phyloP scores from a whole-genome alignment of 2,113 vertebrate genomes.

The Tringa solitaria region DNA sequence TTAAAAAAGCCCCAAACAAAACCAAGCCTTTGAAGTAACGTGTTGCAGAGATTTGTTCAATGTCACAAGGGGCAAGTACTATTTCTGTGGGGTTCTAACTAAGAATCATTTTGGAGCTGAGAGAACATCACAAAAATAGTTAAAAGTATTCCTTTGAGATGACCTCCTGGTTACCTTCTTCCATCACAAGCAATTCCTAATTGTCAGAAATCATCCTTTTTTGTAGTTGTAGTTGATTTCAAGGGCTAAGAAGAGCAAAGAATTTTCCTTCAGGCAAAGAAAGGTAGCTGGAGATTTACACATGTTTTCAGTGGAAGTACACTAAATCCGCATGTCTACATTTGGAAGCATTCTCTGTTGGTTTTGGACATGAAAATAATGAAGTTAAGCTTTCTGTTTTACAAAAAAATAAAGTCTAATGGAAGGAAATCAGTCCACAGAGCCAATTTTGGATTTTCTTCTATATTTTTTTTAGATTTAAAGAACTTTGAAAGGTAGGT shows the following conservation, averaged over 20 bases:
- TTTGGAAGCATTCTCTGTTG: slow-evolving; percentile 43
- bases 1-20: not conserved
- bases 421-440: not conserved
- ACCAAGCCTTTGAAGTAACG: not conserved
- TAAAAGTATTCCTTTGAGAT: not conserved
- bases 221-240: not conserved
- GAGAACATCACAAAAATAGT: not conserved
- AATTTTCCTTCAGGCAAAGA: slow-evolving; percentile 47
- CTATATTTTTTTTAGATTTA: not conserved
- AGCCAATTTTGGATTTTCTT: not conserved
- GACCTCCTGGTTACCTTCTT: not conserved
- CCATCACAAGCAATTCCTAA: not conserved
- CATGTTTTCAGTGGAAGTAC: slow-evolving; percentile 54
- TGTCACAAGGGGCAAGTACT: not conserved
- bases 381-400: slow-evolving; percentile 24
- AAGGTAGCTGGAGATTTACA: slow-evolving; percentile 38
- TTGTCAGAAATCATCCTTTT: not conserved
- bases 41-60: not conserved
- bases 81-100: not conserved
- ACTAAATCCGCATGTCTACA: slow-evolving; percentile 34
- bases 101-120: not conserved
- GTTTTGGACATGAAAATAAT: slow-evolving; percentile 41
- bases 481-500: not conserved
- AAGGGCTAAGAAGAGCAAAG: not conserved
- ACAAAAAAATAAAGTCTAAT: not conserved